Evolutionary conservation across 1,140 invertebrate species (phyloP), one percentile per base, ranked within the genome.

Genomic region (Colletes latitarsis): DNA sequence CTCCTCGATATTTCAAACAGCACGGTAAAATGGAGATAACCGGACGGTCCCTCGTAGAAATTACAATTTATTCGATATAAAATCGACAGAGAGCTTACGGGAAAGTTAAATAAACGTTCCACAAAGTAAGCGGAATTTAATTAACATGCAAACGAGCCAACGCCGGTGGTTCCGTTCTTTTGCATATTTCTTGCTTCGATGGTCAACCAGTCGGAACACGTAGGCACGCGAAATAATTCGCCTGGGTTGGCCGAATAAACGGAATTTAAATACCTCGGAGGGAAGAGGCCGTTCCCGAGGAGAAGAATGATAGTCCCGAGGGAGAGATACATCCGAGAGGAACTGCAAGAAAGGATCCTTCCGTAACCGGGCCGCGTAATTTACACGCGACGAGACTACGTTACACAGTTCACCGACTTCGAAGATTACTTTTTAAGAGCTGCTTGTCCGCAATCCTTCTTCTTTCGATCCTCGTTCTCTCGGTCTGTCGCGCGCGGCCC

Each of bases 191-290:
- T 19, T 41, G 15, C 49, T 14, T 4, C 30, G 30, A 6, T 17
- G n/a, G 58, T 46, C 17, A 12, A n/a, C 19, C n/a, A n/a, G 49
- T 46, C 5, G 19, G 19, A 21, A 19, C 6, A 21, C n/a, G 15
- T 14, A 14, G 39, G n/a, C 4, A 62, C 46, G 21, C 46, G 63
- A 79, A 80, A 88, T 75, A 86, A 88, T 80, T 79, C 21, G 21
- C 6, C 58, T 49, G 46, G 60, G 52, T 77, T 75, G 74, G 57
- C 66, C 73, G 64, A 88, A 81, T 89, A 90, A 90, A 90, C 77
- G 82, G 70, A 87, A 91, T 90, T 91, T 90, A 88, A 89, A 91
- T 91, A 87, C 81, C 80, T 82, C 21, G 68, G 15, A 66, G 78
- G 70, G 70, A 84, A 87, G 83, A 84, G 82, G 71, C 70, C 53